Conservation (phyloP, 2,113 vertebrate species). For the Antechinus flavipes region DNA sequence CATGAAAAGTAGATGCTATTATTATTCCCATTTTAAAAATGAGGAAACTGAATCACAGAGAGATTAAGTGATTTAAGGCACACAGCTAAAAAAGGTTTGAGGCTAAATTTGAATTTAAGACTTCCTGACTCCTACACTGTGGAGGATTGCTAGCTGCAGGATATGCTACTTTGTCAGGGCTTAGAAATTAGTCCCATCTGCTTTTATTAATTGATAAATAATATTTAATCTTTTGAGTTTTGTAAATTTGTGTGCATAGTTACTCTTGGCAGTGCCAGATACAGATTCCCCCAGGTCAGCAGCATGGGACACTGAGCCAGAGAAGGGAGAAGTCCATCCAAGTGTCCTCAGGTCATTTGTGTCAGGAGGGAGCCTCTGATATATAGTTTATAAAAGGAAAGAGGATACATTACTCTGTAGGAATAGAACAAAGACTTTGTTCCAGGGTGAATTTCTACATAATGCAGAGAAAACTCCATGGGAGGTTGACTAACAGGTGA, state of each 20-base stretch:
- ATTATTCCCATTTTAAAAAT: not conserved
- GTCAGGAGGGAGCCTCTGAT: not conserved
- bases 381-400: not conserved
- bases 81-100: not conserved
- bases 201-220: not conserved
- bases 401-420: not conserved
- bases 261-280: not conserved
- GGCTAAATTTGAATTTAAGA: not conserved
- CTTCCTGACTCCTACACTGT: not conserved
- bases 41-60: not conserved
- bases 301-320: not conserved
- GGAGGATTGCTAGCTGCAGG: not conserved
- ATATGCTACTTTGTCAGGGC: not conserved
- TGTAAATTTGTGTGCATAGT: not conserved
- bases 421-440: not conserved
- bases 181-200: not conserved
- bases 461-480: not conserved
- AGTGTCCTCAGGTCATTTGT: not conserved
- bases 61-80: not conserved
- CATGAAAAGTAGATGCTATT: not conserved
- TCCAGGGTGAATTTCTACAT: not conserved
- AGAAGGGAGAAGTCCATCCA: not conserved
- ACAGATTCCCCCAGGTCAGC: not conserved
- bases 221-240: not conserved
- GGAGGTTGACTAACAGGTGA: not conserved